These are phyloP conservation scores for fruit fly (Drosophila melanogaster) DNA, from an alignment of 1,140 invertebrate genomes.

Conservation along the genomic window Release_6_plus_ISO1_MT NT_033777.3:20715001-20715500, in stretches of 20 bases:
- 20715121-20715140: slow-evolving; percentile 31
- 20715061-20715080: slow-evolving; percentile 75
- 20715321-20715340: slow-evolving; percentile 25
- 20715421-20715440: slow-evolving; percentile 21
- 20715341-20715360: slow-evolving; percentile 14
- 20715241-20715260: slow-evolving; percentile 13
- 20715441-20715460: slow-evolving; percentile 65
- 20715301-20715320: slow-evolving; percentile 30
- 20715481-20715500: slow-evolving; percentile 79
- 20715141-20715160: slow-evolving; percentile 33
- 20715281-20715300: slow-evolving; percentile 48
- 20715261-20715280: slow-evolving; percentile 32
- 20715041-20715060: slow-evolving; percentile 59
- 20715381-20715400: slow-evolving; percentile 34
- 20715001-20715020: slow-evolving; percentile 24
- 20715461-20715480: slow-evolving; percentile 80
- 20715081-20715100: slow-evolving; percentile 68
- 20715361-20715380: slow-evolving; percentile 54
- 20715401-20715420: not conserved
- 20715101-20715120: slow-evolving; percentile 63
- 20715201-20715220: slow-evolving; percentile 12
- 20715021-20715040: slow-evolving; percentile 51
- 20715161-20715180: slow-evolving; percentile 35
- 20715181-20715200: slow-evolving; percentile 19
- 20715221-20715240: not conserved